phyloP scores from a whole-genome alignment of 2,113 vertebrate genomes.

The Plectropomus leopardus region DNA sequence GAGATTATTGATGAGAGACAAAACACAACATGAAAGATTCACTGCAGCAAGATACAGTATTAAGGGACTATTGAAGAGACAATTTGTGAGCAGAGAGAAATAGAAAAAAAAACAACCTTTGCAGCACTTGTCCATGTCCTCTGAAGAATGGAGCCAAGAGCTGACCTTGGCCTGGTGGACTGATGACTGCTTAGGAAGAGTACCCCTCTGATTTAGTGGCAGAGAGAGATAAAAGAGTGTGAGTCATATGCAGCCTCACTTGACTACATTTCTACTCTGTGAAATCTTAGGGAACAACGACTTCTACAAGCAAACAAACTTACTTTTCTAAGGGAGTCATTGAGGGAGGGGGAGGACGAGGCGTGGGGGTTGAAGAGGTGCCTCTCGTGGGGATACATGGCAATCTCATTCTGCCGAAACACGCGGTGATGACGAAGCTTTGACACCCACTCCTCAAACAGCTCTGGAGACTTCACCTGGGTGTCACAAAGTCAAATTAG shows the following conservation, averaged over 20 bases:
- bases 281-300: not conserved
- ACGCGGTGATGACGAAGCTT: slow-evolving; percentile 93
- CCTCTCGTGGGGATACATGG: slow-evolving; percentile 91
- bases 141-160: slow-evolving; percentile 91
- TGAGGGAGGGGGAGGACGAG: slow-evolving; percentile 77
- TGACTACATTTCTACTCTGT: not conserved
- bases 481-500: slow-evolving; percentile 26
- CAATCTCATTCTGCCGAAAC: slow-evolving; percentile 96
- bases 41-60: not conserved
- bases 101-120: slow-evolving; percentile 85
- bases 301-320: not conserved
- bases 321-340: slow-evolving; percentile 88
- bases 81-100: not conserved
- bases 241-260: not conserved
- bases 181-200: slow-evolving; percentile 89
- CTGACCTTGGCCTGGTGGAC: slow-evolving; percentile 88
- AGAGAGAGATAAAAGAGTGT: not conserved
- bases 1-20: not conserved
- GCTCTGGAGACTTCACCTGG: slow-evolving; percentile 91
- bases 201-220: slow-evolving; percentile 75
- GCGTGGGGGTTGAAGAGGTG: slow-evolving; percentile 87
- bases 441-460: slow-evolving; percentile 95
- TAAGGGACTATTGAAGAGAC: not conserved
- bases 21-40: not conserved
- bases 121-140: slow-evolving; percentile 94